Conservation (phyloP, 2,797 vertebrate species). For the Poecilia picta region DNA sequence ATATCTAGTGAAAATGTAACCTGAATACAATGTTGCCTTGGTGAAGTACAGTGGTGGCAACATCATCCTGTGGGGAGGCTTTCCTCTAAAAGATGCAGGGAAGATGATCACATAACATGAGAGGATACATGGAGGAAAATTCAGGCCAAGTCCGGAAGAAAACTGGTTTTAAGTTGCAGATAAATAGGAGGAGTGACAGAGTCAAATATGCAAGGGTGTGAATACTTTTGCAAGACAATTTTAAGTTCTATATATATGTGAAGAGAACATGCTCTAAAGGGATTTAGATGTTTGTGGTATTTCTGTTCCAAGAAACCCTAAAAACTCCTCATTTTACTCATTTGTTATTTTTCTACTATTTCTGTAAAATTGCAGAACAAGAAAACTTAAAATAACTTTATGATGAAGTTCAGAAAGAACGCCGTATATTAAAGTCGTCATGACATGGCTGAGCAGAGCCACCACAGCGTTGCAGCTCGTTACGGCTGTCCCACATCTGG, state of each 20-base stretch:
- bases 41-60: not conserved
- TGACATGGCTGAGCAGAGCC: conserved; percentile 3
- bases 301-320: not conserved
- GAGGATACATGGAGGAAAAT: not conserved
- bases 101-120: not conserved
- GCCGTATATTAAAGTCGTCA: not conserved
- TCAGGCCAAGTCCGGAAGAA: not conserved
- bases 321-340: not conserved
- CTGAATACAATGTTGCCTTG: not conserved
- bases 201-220: not conserved
- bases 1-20: not conserved
- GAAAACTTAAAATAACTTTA: not conserved
- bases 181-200: not conserved
- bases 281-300: not conserved
- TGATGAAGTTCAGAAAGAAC: not conserved
- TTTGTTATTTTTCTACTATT: not conserved
- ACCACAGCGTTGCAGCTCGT: conserved; percentile 3
- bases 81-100: not conserved
- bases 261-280: not conserved
- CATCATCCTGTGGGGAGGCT: not conserved
- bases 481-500: conserved; percentile 21
- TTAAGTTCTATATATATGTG: not conserved
- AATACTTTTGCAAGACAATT: not conserved
- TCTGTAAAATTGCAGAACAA: not conserved
- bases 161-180: not conserved